Evolutionary conservation across 2,113 vertebrate species (phyloP).

Genomic region (Leucopsar rothschildi): DNA sequence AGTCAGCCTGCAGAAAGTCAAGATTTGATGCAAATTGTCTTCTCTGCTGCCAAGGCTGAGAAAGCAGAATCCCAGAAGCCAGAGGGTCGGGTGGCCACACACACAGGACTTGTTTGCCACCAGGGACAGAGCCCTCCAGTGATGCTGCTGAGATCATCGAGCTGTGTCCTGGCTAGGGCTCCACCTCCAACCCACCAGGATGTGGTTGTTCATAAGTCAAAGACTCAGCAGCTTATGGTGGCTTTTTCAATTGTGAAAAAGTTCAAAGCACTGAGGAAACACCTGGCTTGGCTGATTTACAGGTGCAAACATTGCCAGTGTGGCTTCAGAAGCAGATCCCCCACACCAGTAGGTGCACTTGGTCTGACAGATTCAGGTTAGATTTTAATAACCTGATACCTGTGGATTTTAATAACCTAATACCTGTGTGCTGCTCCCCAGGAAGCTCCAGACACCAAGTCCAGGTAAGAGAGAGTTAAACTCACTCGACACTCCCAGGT

Average conservation of each 20-base stretch:
- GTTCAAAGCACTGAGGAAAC: background rate
- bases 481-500: background rate
- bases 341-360: background rate
- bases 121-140: background rate
- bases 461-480: background rate
- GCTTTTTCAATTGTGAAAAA: background rate
- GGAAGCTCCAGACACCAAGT: background rate
- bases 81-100: fast-evolving
- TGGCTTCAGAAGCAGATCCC: background rate
- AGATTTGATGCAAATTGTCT: background rate
- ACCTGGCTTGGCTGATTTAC: background rate
- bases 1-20: background rate
- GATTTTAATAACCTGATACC: background rate
- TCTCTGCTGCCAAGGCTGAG: background rate
- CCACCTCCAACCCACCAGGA: background rate
- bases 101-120: background rate
- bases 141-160: background rate
- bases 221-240: background rate
- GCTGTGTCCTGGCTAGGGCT: background rate
- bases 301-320: background rate
- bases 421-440: fast-evolving
- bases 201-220: background rate
- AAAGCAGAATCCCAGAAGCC: background rate
- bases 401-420: background rate
- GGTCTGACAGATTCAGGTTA: background rate